Conservation (phyloP, 2,888 invertebrate genomes). For the Drosophila gaucha region DNA sequence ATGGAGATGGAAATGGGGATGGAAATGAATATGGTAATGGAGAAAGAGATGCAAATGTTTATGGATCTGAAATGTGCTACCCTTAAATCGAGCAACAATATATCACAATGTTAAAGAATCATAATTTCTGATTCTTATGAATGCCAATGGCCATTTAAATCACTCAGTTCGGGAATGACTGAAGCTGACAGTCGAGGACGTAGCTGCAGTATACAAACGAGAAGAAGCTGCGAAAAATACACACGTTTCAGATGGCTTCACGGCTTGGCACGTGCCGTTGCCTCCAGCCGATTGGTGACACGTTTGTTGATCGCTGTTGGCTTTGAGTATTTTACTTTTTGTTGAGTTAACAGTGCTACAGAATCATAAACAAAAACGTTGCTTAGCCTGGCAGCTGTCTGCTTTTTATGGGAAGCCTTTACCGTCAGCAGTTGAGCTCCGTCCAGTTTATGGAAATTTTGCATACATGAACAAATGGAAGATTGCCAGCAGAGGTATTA, state of each 20-base stretch:
- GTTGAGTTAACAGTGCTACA: conserved; percentile 49
- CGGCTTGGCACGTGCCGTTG: conserved; percentile 38
- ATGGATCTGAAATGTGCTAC: conserved; percentile 4
- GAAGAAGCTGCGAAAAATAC: conserved; percentile 15
- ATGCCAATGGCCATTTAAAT: conserved; percentile 63
- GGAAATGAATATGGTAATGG: not conserved
- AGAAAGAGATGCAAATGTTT: not conserved
- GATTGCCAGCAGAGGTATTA: conserved; percentile 30
- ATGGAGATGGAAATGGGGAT: not conserved
- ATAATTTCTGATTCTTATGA: conserved; percentile 63
- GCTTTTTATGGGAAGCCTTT: conserved; percentile 42
- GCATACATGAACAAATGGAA: not conserved
- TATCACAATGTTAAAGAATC: conserved; percentile 56
- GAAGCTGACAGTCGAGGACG: conserved; percentile 5
- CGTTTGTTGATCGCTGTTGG: conserved; percentile 23
- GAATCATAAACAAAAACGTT: conserved; percentile 67
- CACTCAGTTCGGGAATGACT: conserved; percentile 42
- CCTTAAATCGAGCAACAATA: conserved; percentile 35
- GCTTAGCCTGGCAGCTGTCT: conserved; percentile 69
- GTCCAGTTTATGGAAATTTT: conserved; percentile 35
- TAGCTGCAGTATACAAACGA: not conserved
- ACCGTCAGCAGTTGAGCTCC: conserved; percentile 41
- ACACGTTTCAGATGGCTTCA: conserved; percentile 41
- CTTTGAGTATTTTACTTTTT: conserved; percentile 21
- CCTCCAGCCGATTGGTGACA: conserved; percentile 52